Percentiles rank a stretch among this genome's conserved stretches.
These are phyloP conservation scores for Harmothoe impar DNA, from an alignment of 2,888 invertebrate genomes.

Conservation along the genomic window DNA sequence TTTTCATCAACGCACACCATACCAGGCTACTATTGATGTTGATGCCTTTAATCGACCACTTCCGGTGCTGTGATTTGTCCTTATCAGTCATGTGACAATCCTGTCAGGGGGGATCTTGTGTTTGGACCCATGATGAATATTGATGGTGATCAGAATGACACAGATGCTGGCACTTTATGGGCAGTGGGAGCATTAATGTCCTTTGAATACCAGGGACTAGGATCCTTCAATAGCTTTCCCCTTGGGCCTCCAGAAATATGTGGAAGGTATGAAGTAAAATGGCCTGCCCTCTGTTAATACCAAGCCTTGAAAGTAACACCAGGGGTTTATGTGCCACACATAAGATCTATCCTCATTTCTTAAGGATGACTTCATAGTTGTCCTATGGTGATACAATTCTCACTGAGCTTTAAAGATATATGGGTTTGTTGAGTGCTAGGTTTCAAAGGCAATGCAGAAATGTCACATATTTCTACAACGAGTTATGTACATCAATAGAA, in stretches of 20 bases:
- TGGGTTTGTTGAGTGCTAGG: too few relatives aligned
- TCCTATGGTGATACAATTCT: slow-evolving; percentile 30
- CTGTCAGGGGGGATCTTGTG: not conserved
- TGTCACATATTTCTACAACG: too few relatives aligned
- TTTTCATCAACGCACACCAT: not conserved
- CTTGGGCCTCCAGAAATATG: not conserved
- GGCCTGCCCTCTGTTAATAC: not conserved
- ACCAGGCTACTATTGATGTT: not conserved
- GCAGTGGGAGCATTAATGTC: not conserved
- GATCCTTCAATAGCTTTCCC: not conserved
- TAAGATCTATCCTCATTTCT: not conserved
- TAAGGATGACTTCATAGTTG: not conserved
- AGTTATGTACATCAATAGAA: too few relatives aligned
- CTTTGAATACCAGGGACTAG: not conserved
- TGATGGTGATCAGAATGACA: slow-evolving; percentile 28
- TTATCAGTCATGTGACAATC: slow-evolving; percentile 18
- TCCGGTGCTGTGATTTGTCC: not conserved
- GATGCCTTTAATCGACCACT: not conserved
- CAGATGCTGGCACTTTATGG: not conserved
- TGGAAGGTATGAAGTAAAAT: not conserved
- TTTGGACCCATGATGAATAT: not conserved
- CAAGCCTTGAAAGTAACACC: not conserved
- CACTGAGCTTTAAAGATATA: too few relatives aligned
- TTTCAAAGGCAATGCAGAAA: too few relatives aligned
- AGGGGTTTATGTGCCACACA: not conserved